Evolutionary conservation across 2,888 invertebrate species (phyloP), one percentile per base, ranked within the genome.

Genomic region (Drosophila fulvimacula): DNA sequence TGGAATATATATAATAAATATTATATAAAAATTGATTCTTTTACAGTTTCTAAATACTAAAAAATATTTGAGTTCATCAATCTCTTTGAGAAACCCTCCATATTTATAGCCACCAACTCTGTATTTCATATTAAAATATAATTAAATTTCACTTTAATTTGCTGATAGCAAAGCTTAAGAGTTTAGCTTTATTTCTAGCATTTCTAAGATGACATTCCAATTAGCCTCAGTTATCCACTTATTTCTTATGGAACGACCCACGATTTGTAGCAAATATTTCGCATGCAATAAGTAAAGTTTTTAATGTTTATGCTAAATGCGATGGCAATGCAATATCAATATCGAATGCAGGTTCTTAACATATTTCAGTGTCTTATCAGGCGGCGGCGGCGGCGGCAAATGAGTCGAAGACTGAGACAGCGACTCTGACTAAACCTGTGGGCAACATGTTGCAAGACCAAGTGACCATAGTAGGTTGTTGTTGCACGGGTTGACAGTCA

Each of bases 301-400:
- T 76, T 66, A 69, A 86, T 83, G 77, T 88, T 88, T 88, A 88
- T 82, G 82, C 83, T 74, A 68, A 79, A 82, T 81, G 83, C 86
- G 63, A 80, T 80, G 82, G 69, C 81, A 67, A 61, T 58, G 87
- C 87, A 76, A 89, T 90, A 88, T 88, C 90, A 88, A 89, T 88
- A 86, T 90, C 65, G 68, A 55, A 67, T 38, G 38, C 88, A 85
- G 88, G 90, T 86, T 78, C 69, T 78, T 73, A 79, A 81, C 88
- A 89, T 81, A 89, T 84, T 82, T 76, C 72, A 81, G 75, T 72
- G 76, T 79, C 80, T 87, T 85, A 85, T 85, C 85, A 89, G 86
- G 79, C 78, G 89, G 72, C 27, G 86, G 79, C 78, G 89, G 72
- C 27, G 27, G 27, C 88, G 81, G 87, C 85, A 79, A 88, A 81